These are phyloP conservation scores for Neoascia interrupta DNA, from an alignment of 2,888 invertebrate species.

Conservation along the genomic window DNA sequence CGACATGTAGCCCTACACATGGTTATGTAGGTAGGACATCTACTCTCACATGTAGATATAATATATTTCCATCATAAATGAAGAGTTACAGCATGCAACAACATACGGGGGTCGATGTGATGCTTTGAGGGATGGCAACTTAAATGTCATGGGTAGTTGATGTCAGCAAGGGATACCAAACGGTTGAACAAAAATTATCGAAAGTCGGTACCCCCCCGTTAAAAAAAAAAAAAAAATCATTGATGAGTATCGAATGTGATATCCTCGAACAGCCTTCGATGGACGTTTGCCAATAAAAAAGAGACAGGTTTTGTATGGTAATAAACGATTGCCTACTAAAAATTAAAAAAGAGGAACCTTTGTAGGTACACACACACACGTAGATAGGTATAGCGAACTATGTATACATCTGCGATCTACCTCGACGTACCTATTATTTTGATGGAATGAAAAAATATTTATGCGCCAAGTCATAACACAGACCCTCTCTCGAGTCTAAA, in stretches of 20 bases:
- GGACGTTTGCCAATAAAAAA: constrained; percentile 50
- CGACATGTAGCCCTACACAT: constrained; percentile 8
- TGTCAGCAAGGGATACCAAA: constrained; percentile 38
- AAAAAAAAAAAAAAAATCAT: constrained; percentile 23
- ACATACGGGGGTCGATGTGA: constrained; percentile 16
- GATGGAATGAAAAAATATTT: constrained; percentile 71
- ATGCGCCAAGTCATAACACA: constrained; percentile 72
- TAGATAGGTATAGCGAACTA: too few species aligned
- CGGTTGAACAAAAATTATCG: constrained; percentile 55
- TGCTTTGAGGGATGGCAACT: constrained; percentile 53
- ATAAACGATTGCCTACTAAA: constrained; percentile 67
- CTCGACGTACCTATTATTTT: constrained; percentile 52
- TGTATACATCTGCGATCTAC: constrained; percentile 56
- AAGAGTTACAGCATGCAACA: constrained; percentile 58
- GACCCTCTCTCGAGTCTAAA: constrained; percentile 24
- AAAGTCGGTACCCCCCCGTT: constrained; percentile 7
- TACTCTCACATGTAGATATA: constrained; percentile 1
- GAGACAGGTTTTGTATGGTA: constrained; percentile 40
- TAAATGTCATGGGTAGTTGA: constrained; percentile 66
- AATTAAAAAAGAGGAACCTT: constrained; percentile 54
- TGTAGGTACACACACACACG: too few species aligned
- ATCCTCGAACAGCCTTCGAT: constrained; percentile 56
- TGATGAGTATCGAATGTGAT: constrained; percentile 68
- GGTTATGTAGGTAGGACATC: too few species aligned
- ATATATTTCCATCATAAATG: constrained; percentile 62